Evolutionary conservation across 64 coral and sea anemone genomes (phyloP), one percentile per base, ranked within the genome.

Genomic region (Exaiptasia diaphana): DNA sequence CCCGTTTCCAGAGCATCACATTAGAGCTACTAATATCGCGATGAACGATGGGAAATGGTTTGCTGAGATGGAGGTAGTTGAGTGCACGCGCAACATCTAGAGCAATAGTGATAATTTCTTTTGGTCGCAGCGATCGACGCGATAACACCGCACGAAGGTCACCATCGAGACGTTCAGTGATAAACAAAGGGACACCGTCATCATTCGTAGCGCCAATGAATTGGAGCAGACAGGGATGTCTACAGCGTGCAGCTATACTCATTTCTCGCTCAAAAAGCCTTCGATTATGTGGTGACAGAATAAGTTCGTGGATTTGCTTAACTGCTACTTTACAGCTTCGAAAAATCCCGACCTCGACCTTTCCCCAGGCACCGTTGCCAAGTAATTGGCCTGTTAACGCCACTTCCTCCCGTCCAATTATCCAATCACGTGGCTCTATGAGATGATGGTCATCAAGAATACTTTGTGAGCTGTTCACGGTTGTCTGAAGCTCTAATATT

Each of bases 11-110:
- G 45, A 97, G 69, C 38, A 97, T 83, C 88, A 97, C 93, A 56
- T 97, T 97, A 13, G 88, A 87, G 34, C 88, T 91, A 55, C 93
- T 97, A 17, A 97, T 97, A 27, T 97, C 93, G 43, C 93, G 88
- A 83, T 97, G 93, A 13, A 97, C 88, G 35, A 97, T 97, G 20
- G 88, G 93, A 83, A 91, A 97, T 14, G 93, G 93, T 83, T 82
- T 91, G 24, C 73, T 97, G 17, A 97, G 80, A 68, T 97, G 93
- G 3, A 97, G 85, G 45, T 97, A 97, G 69, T 97, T 97, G 0
- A 97, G 88, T 28, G 83, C 89, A n/a, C 58, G 41, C 14, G 93
- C 77, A 37, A 90, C 84, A 64, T 97, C 93, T 27, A 73, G 49
- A 27, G 77, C 76, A 45, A 97, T 30, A 3, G 71, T 64, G 30